A percentile compares a stretch with the other conserved stretches of the same genome.
Evolutionary conservation across 2,797 vertebrate genomes (phyloP).

Genomic region (Aldrovandia affinis): DNA sequence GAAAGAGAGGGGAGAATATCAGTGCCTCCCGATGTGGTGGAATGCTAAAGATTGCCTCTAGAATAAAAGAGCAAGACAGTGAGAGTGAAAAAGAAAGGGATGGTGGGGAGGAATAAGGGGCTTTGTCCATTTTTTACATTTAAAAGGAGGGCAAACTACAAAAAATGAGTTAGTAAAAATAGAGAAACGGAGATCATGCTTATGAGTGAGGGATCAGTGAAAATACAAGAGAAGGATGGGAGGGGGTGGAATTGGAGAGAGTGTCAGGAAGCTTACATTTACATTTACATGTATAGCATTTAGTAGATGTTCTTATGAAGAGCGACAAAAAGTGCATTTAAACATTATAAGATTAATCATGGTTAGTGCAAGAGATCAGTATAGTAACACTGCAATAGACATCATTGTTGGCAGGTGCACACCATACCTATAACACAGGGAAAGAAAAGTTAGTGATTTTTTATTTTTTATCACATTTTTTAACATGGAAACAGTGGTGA

Average conservation of each 20-base stretch:
- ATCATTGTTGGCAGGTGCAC: no score
- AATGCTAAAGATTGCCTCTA: not conserved
- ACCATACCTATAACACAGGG: no score
- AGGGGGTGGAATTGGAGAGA: not conserved
- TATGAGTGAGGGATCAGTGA: not conserved
- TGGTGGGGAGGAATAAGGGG: not conserved
- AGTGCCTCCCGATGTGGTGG: not conserved
- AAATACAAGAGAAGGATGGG: not conserved
- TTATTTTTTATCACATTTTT: no score
- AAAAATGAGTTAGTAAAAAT: not conserved
- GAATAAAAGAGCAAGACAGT: not conserved
- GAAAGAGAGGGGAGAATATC: constrained; percentile 19
- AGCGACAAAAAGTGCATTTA: no score
- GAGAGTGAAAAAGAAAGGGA: not conserved
- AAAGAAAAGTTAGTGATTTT: no score
- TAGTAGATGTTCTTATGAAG: no score
- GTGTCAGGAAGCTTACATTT: not conserved
- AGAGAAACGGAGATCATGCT: not conserved
- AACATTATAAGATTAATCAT: no score
- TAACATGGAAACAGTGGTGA: no score
- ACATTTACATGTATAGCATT: no score
- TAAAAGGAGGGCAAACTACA: not conserved
- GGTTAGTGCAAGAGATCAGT: no score
- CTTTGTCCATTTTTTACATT: not conserved
- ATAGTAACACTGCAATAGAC: no score